phyloP scores from a whole-genome alignment of 2,888 invertebrate genomes.

The Acanthosepion lycidas region DNA sequence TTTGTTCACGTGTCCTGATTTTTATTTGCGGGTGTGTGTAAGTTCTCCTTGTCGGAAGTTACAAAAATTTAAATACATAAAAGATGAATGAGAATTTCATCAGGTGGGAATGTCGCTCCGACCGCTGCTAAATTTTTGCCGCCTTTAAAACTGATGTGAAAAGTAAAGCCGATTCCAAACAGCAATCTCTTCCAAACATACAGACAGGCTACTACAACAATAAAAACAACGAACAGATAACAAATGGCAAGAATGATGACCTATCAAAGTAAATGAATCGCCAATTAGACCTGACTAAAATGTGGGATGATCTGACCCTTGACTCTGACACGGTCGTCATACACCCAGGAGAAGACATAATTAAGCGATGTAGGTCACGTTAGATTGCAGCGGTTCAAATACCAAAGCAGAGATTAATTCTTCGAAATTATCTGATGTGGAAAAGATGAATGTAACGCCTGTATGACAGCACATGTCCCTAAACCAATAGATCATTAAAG shows the following conservation, averaged over 20 bases:
- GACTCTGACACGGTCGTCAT: neutral
- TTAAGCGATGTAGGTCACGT: neutral
- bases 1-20: too few relatives aligned
- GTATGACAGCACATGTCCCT: too few relatives aligned
- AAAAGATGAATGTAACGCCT: neutral
- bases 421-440: neutral
- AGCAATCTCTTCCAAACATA: neutral
- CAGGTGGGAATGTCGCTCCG: neutral
- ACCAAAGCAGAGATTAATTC: constrained; percentile 33
- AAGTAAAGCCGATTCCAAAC: neutral
- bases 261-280: neutral
- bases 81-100: neutral
- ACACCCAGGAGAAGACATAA: neutral
- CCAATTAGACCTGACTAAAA: neutral
- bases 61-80: neutral
- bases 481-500: too few relatives aligned
- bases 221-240: neutral
- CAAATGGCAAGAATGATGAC: neutral
- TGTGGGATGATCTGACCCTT: neutral
- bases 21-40: neutral
- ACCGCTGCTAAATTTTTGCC: neutral
- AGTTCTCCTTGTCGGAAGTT: neutral
- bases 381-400: constrained; percentile 12
- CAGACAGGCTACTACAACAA: neutral
- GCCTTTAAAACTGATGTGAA: neutral